Evolutionary conservation across 2,888 invertebrate species (phyloP).

Genomic region (Temnothorax unifasciatus): DNA sequence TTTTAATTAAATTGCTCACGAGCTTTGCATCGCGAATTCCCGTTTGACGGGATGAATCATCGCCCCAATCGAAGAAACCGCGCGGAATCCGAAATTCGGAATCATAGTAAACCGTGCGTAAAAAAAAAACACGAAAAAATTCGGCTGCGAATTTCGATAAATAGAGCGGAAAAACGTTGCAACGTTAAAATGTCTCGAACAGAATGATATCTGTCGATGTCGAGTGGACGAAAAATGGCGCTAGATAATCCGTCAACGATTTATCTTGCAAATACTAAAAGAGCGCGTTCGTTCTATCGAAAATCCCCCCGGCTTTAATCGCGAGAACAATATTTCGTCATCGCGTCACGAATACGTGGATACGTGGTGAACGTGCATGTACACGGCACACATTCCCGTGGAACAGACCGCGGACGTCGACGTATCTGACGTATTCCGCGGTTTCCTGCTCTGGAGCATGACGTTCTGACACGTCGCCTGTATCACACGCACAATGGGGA

Average conservation of each 20-base stretch:
- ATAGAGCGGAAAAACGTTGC: background rate
- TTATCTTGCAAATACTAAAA: constrained; percentile 8
- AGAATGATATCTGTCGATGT: background rate
- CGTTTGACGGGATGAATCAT: background rate
- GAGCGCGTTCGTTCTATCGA: background rate
- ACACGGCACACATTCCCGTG: background rate
- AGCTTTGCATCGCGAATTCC: background rate
- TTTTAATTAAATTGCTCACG: constrained; percentile 18
- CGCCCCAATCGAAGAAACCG: background rate
- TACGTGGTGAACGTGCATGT: too few relatives aligned
- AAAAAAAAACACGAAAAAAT: background rate
- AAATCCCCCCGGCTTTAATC: constrained; percentile 32
- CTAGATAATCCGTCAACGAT: constrained; percentile 19
- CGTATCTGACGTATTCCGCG: constrained; percentile 30
- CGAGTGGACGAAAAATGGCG: constrained; percentile 3
- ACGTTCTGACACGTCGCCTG: constrained; percentile 43
- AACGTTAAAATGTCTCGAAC: background rate
- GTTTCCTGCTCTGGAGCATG: constrained; percentile 43
- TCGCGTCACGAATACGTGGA: background rate
- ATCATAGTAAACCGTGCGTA: background rate
- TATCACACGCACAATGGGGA: constrained; percentile 37
- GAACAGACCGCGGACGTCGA: background rate
- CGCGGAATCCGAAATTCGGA: background rate
- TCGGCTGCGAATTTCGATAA: background rate
- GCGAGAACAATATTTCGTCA: background rate